phyloP scores from a whole-genome alignment of 2,113 vertebrate species.

The Mesocricetus auratus region DNA sequence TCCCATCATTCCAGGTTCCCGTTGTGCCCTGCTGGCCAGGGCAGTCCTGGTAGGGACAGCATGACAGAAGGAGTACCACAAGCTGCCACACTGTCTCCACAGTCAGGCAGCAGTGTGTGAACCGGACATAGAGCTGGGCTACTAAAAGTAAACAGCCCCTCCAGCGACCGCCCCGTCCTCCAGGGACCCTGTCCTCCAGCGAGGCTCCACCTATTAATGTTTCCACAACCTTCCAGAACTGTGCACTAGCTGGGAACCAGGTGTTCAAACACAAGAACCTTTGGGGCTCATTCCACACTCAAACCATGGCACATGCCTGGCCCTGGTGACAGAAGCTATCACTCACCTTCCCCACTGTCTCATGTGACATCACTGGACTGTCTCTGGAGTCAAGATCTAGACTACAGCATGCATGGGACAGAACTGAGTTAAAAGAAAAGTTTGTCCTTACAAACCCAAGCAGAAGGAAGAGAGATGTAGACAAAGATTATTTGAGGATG shows the following conservation, averaged over 20 bases:
- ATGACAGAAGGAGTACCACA: neutral
- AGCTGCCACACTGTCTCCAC: neutral
- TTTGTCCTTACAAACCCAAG: neutral
- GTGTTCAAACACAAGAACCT: neutral
- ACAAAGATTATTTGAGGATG: neutral
- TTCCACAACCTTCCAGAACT: neutral
- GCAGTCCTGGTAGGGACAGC: neutral
- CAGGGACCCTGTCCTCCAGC: neutral
- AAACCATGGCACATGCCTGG: too few relatives aligned
- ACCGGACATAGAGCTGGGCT: neutral
- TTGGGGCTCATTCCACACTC: neutral
- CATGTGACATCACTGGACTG: neutral
- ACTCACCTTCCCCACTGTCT: neutral
- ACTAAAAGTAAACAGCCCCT: neutral
- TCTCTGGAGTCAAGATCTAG: neutral
- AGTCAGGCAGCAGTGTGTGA: neutral
- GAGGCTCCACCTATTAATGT: neutral
- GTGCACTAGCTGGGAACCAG: neutral
- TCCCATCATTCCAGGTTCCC: too few relatives aligned
- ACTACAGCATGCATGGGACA: neutral
- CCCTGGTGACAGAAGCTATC: neutral
- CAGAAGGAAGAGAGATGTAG: slow-evolving; percentile 1
- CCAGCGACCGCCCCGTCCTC: neutral
- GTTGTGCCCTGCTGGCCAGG: too few relatives aligned
- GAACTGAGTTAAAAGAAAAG: neutral